These are phyloP conservation scores for Epistrophella euchroma DNA, from an alignment of 2,888 invertebrate genomes.

Conservation along the genomic window DNA sequence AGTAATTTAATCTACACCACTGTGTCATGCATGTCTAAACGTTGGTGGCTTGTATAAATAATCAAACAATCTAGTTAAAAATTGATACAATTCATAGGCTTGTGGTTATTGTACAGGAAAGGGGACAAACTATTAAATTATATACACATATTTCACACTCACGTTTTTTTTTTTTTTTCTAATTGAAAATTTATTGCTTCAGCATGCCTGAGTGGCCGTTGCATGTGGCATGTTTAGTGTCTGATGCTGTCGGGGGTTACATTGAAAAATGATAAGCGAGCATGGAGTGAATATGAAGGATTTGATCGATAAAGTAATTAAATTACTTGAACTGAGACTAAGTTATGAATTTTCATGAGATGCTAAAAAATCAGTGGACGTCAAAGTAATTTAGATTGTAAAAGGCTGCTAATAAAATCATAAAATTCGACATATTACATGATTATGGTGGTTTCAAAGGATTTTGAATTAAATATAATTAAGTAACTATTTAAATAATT, in stretches of 20 bases:
- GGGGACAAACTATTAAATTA: constrained; percentile 29
- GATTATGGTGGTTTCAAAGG: not conserved
- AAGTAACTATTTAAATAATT: too few species aligned
- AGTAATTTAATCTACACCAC: not conserved
- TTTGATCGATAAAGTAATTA: constrained; percentile 51
- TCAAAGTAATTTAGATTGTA: constrained; percentile 15
- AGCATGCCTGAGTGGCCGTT: constrained; percentile 25
- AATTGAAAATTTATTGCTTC: constrained; percentile 70
- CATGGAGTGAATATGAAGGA: constrained; percentile 45
- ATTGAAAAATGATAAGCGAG: constrained; percentile 42
- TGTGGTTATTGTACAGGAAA: constrained; percentile 17
- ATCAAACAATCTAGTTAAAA: constrained; percentile 48
- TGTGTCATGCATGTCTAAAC: constrained; percentile 28
- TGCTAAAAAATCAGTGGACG: constrained; percentile 4
- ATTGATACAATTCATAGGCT: constrained; percentile 46
- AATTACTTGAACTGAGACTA: constrained; percentile 3
- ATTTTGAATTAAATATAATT: too few species aligned
- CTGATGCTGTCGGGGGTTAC: constrained; percentile 2
- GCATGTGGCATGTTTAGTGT: constrained; percentile 28
- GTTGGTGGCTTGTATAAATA: constrained; percentile 38
- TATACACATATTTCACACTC: constrained; percentile 36
- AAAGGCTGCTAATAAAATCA: not conserved
- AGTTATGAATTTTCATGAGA: constrained; percentile 31
- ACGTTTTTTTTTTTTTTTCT: constrained; percentile 41
- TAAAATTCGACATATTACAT: constrained; percentile 3